phyloP scores from a whole-genome alignment of 35 echinoderm and acorn worm species.

The Lytechinus variegatus region DNA sequence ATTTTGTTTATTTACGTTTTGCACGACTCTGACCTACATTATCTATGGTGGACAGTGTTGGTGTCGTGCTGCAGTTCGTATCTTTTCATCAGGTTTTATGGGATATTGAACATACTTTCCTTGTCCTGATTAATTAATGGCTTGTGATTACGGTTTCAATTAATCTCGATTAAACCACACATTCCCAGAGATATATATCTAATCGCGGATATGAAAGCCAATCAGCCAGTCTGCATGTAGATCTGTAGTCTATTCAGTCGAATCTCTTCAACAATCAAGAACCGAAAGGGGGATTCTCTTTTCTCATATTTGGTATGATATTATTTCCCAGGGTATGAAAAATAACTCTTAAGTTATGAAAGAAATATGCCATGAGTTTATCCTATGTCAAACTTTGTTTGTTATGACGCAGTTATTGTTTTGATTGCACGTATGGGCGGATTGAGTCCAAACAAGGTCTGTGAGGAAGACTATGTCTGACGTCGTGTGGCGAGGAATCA shows the following conservation, averaged over 20 bases:
- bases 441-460: background rate
- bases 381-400: background rate
- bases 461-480: background rate
- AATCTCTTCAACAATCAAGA: background rate
- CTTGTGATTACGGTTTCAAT: background rate
- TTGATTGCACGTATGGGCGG: background rate
- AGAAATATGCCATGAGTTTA: background rate
- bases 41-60: background rate
- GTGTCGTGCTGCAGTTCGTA: background rate
- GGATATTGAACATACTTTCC: background rate
- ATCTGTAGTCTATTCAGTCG: background rate
- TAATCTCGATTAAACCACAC: background rate
- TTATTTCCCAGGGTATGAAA: background rate
- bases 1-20: background rate
- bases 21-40: background rate
- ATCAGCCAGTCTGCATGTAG: background rate
- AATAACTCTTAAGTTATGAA: background rate
- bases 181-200: background rate
- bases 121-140: conserved; percentile 3
- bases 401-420: background rate
- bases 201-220: background rate
- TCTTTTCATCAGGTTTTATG: background rate
- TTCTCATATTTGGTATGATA: background rate
- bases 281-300: background rate
- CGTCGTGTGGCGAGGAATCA: background rate